Percentiles rank a stretch among this genome's conserved stretches.
These are phyloP conservation scores for Hesperophylax magnus DNA, from an alignment of 1,140 invertebrate genomes.

Conservation along the genomic window DNA sequence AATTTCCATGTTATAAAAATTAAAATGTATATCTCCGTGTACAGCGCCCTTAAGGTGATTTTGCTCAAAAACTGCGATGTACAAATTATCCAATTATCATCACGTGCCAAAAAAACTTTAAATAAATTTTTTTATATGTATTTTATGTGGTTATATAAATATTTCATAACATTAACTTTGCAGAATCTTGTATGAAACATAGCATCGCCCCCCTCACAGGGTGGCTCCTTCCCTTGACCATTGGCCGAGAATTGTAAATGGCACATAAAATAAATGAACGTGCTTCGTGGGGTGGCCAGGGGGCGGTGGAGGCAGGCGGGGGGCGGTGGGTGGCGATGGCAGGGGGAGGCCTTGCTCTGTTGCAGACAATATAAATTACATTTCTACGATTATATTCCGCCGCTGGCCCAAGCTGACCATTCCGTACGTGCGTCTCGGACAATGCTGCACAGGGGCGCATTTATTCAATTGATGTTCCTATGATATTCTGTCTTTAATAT, in stretches of 20 bases:
- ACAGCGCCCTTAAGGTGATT: no score
- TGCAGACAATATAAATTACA: constrained; percentile 74
- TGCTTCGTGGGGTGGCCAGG: constrained; percentile 62
- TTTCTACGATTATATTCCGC: constrained; percentile 71
- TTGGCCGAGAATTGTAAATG: constrained; percentile 74
- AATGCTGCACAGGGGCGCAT: constrained; percentile 34
- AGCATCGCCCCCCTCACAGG: not conserved
- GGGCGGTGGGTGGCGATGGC: constrained; percentile 49
- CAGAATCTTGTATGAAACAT: constrained; percentile 43
- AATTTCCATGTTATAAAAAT: no score
- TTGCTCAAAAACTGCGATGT: no score
- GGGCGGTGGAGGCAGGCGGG: constrained; percentile 38
- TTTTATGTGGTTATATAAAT: no score
- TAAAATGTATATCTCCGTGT: no score
- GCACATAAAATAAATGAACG: constrained; percentile 74
- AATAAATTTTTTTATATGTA: no score
- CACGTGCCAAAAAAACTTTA: no score
- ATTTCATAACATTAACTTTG: constrained; percentile 1
- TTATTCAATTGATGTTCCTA: not conserved
- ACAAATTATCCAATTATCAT: no score
- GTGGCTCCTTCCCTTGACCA: constrained; percentile 69
- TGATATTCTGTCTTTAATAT: not conserved
- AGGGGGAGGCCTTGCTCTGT: constrained; percentile 66
- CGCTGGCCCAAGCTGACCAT: constrained; percentile 62
- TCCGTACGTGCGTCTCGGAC: constrained; percentile 47